Evolutionary conservation across 2,797 vertebrate species (phyloP), one percentile per base, ranked within the genome.

Genomic region (Mus spretus): DNA sequence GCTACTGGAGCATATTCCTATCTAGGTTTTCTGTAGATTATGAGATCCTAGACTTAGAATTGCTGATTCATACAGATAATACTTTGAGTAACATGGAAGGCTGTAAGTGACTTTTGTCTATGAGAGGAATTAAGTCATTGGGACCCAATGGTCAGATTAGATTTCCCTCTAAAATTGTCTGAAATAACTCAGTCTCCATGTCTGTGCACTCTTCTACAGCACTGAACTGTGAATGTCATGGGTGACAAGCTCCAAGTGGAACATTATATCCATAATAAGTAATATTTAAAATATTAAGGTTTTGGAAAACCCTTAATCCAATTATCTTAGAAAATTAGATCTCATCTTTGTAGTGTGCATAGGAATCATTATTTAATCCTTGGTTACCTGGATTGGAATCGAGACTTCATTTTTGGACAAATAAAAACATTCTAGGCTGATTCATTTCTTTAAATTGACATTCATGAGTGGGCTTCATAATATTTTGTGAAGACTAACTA

Each of bases 311-410:
- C 19, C 31, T 91, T 80, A 31, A 26, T 34, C 26, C 19, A 67
- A 37, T 26, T 67, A 34, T 2, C 53, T 95, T 95, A 53, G 31
- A 91, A 91, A 96, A 67, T 80, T 75, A 74, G 20, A 74, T 2
- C 50, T 53, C 15, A 44, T 37, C 50, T 78, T 88, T 90, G 31
- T 4, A 63, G 7, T 40, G 67, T 70, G 7, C 8, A 7, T 22
- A 12, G 17, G 2, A 2, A 50, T 83, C 44, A 55, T 31, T 22
- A 57, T 6, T 20, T 86, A 72, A 20, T 1, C 2, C 4, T 77
- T 11, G 0, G 75, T 22, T 89, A 19, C 6, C 1, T 79, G 4
- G 1, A 17, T 96, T 96, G 74, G 57, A 94, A 93, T 15, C 7
- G 83, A 90, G 0, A 1, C 93, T 37, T 83, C 40, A 31, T 31